Evolutionary conservation across 2,888 invertebrate genomes (phyloP).

Genomic region (Parnassius orleans): DNA sequence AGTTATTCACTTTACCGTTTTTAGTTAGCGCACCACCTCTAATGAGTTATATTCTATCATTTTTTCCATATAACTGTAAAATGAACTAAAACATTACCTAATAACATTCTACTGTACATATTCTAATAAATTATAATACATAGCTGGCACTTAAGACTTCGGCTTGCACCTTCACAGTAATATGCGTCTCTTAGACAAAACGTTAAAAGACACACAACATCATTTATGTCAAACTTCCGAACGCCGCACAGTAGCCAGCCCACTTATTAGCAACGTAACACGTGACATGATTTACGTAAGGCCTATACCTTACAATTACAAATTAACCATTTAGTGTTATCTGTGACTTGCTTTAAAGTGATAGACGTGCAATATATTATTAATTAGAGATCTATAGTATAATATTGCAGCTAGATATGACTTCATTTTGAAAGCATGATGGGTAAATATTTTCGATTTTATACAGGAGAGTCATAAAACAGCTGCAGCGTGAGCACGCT

Average conservation of each 20-base stretch:
- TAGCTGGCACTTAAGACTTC: slow-evolving; percentile 8
- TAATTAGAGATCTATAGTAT: slow-evolving; percentile 40
- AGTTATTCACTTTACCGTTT: not conserved
- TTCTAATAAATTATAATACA: slow-evolving; percentile 2
- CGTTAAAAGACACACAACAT: slow-evolving; percentile 28
- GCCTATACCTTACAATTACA: slow-evolving; percentile 56
- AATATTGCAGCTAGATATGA: slow-evolving; percentile 43
- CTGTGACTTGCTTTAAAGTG: slow-evolving; percentile 48
- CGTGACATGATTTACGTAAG: slow-evolving; percentile 68
- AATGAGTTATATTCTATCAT: slow-evolving; percentile 15
- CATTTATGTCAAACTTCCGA: slow-evolving; percentile 28
- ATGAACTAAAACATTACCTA: not conserved
- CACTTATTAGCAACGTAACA: slow-evolving; percentile 50
- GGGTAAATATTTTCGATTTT: too few relatives aligned
- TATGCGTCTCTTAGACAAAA: slow-evolving; percentile 15
- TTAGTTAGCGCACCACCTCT: slow-evolving; percentile 8
- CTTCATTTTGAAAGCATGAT: not conserved
- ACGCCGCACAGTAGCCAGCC: slow-evolving; percentile 46
- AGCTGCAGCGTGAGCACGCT: too few relatives aligned
- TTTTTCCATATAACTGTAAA: slow-evolving; percentile 3
- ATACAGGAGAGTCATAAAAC: too few relatives aligned
- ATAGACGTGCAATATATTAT: slow-evolving; percentile 48
- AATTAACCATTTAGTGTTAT: slow-evolving; percentile 74
- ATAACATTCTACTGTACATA: not conserved
- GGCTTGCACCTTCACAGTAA: slow-evolving; percentile 3